Percentiles rank a stretch among this genome's conserved stretches.
Conservation (phyloP, 2,113 vertebrate species). For the Excalfactoria chinensis region DNA sequence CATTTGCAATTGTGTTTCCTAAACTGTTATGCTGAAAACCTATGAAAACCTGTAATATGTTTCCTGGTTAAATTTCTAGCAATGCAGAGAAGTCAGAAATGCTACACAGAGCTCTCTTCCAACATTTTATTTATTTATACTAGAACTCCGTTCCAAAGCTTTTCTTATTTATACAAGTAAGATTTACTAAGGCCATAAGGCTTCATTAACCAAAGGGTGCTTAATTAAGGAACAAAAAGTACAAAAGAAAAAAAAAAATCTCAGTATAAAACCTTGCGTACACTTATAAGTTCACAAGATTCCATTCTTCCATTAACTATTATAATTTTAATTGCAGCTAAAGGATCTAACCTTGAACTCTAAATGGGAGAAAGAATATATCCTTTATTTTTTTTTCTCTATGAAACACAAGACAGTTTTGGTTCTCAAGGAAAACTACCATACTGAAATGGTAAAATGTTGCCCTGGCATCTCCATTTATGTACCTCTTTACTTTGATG, state of each 20-base stretch:
- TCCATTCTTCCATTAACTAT: not conserved
- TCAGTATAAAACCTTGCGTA: not conserved
- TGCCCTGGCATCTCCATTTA: not conserved
- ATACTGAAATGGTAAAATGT: not conserved
- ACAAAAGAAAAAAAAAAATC: accelerated
- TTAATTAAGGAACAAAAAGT: not conserved
- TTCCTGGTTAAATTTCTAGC: not conserved
- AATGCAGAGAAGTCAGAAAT: not conserved
- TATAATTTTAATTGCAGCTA: not conserved
- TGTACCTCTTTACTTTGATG: not conserved
- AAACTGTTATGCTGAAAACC: not conserved
- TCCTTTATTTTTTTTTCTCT: not conserved
- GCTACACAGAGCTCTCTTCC: not conserved
- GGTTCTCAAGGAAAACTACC: not conserved
- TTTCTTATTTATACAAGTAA: not conserved
- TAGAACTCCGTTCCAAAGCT: not conserved
- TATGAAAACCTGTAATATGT: not conserved
- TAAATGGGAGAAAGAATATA: accelerated
- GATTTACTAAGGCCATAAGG: not conserved
- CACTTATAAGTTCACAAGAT: not conserved
- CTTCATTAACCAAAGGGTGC: not conserved
- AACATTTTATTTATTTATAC: not conserved
- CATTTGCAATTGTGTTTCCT: not conserved
- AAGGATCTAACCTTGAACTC: not conserved
- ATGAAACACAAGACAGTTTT: not conserved